phyloP scores from a whole-genome alignment of 1,140 invertebrate genomes.

The Aphis craccivora region DNA sequence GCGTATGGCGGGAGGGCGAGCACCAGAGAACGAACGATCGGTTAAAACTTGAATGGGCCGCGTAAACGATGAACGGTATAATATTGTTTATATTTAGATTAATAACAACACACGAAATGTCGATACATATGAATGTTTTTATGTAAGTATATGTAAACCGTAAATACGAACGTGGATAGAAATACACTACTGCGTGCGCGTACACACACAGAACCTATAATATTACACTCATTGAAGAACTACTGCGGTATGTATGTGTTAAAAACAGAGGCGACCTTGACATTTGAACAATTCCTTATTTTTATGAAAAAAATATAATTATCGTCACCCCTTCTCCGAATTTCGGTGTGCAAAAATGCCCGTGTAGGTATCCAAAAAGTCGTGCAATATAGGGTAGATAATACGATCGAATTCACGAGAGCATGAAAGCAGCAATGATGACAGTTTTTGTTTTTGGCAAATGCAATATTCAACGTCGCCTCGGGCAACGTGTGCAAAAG shows the following conservation, averaged over 20 bases:
- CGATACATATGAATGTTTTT: background rate
- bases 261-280: slow-evolving; percentile 9
- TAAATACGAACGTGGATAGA: background rate
- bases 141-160: background rate
- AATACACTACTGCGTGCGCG: background rate
- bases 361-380: no score
- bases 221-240: no score
- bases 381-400: background rate
- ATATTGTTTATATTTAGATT: background rate
- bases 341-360: background rate
- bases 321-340: background rate
- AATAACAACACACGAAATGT: background rate
- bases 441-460: background rate
- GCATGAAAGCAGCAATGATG: background rate
- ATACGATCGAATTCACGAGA: background rate
- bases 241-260: background rate
- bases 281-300: background rate
- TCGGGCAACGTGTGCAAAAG: background rate
- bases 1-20: no score
- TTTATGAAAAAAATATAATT: background rate
- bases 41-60: background rate
- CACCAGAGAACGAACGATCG: background rate
- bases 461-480: background rate
- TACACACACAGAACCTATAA: background rate
- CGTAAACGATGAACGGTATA: background rate